phyloP scores from a whole-genome alignment of 2,888 invertebrate species.

The Trachelus tabidus region DNA sequence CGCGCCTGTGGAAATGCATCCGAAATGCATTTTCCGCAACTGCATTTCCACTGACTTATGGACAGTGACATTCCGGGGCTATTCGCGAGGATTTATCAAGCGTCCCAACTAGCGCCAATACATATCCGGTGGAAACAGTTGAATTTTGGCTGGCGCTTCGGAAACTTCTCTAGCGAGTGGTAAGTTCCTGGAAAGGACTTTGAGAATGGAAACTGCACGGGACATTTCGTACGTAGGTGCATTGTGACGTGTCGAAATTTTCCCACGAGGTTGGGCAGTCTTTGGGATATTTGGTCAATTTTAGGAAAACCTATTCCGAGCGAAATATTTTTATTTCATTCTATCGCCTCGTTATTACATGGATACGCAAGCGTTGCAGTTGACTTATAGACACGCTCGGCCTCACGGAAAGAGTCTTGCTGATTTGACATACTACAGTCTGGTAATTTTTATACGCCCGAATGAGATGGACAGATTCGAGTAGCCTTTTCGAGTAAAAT shows the following conservation, averaged over 20 bases:
- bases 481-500: not conserved
- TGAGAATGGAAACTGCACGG: not conserved
- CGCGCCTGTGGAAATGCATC: constrained; percentile 17
- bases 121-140: not conserved
- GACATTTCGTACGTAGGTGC: not conserved
- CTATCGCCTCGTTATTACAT: not conserved
- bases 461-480: not conserved
- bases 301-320: no score
- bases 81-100: not conserved
- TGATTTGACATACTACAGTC: not conserved
- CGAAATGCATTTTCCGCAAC: not conserved
- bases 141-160: not conserved
- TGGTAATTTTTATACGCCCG: not conserved
- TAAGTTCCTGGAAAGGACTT: not conserved
- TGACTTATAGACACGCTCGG: no score
- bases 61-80: not conserved
- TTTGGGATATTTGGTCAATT: no score
- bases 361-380: not conserved
- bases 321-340: not conserved
- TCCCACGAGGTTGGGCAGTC: not conserved
- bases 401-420: no score
- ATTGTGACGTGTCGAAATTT: not conserved
- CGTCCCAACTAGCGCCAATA: not conserved
- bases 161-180: not conserved
- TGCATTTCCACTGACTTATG: not conserved